Base-by-base conservation (phyloP, 2,888 invertebrate genomes). In the Acrobasis consociella region DNA sequence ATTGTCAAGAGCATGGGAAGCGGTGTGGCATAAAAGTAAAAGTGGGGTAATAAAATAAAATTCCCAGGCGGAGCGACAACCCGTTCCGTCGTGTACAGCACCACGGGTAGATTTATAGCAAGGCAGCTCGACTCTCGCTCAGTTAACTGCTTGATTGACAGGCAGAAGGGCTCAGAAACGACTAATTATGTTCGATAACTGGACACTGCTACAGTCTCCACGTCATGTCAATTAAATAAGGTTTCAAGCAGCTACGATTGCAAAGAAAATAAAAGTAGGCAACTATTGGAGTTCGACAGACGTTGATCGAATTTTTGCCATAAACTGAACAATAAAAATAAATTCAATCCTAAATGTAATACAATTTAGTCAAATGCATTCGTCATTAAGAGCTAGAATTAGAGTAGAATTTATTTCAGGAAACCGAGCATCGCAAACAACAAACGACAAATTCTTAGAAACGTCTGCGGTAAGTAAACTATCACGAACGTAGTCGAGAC, bases 41-140 rank as follows among this genome's bases (percentile, higher is more conserved):
- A 89, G 89, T 87, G 80, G 78, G 74, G 77, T 82, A 80, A 87
- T 87, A 86, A 87, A 87, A 87, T 80, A 73, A 82, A 83, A 77
- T 81, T 79, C 81, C 72, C 78, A 75, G 75, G 75, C 77, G 68
- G 65, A 66, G 62, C 69, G 64, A 72, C 74, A 75, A 81, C 81
- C 75, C 76, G 85, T 82, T 83, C 78, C 73, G 72, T 69, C 76
- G 77, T 69, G 71, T 67, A 71, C 69, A 73, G 71, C 69, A 74
- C 68, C 69, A 72, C 70, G 72, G 66, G 66, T 66, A 78, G 81
- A 85, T 86, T 86, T 85, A 86, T 83, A 81, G 77, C 77, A 67
- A 69, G 62, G 72, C 67, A 73, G 67, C 71, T 65, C 66, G 73
- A 78, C 80, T 81, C 77, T 78, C 76, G 72, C 75, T 76, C 68